Evolutionary conservation across 2,113 vertebrate genomes (phyloP), one percentile per base, ranked within the genome.

Genomic region (Corythornis vintsioides): DNA sequence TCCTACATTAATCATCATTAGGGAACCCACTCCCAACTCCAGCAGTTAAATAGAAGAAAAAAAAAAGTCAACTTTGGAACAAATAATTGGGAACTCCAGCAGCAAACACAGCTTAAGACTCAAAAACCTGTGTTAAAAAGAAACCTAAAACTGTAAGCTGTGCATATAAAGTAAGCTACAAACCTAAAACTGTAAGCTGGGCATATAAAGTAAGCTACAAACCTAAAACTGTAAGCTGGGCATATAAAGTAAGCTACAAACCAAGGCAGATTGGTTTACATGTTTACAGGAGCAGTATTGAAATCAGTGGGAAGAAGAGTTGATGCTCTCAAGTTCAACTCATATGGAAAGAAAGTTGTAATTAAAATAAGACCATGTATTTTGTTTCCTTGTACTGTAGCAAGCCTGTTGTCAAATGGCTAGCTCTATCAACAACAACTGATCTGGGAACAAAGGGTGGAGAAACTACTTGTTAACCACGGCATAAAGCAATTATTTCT

Each of bases 111-210:
- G 38, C 9, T 40, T 40, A 82, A 84, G 31, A 48, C 20, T 60
- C 8, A 56, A 56, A 86, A 81, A 63, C 0, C 0, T 0, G 1
- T 3, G 3, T 28, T 66, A 18, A 66, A 45, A 61, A 76, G 11
- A 76, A 72, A 69, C 3, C 20, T 48, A 53, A 31, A 83, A 76
- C 31, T 10, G 9, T 28, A 81, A 72, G 31, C 11, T 83, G 2
- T 9, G 9, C 28, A 50, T 2, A 66, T 18, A 26, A 89, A 75
- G 10, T 6, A 63, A 89, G 26, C 22, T 52, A 70, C 33, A 73
- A 87, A 26, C 6, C 10, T n/a, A n/a, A n/a, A n/a, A n/a, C n/a
- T n/a, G n/a, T n/a, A n/a, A n/a, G n/a, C n/a, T n/a, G n/a, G n/a
- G 9, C 28, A 50, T 2, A 66, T 18, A 26, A 89, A 75, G 10